Conservation (phyloP, 2,888 invertebrate species). For the Cancer borealis region DNA sequence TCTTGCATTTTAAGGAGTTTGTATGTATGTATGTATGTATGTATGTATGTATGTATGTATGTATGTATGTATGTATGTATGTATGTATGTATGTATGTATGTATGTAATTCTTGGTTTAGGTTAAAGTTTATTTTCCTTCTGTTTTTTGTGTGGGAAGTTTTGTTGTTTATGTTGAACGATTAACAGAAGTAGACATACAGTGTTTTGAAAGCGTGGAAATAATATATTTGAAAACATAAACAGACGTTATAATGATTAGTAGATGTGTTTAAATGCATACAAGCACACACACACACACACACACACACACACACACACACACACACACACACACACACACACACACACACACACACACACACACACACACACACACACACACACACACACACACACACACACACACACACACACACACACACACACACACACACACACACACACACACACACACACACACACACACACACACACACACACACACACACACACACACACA, state of each 20-base stretch:
- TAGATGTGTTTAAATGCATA: neutral
- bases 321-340: neutral
- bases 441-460: neutral
- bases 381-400: neutral
- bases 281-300: neutral
- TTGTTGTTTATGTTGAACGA: neutral
- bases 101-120: conserved; percentile 1
- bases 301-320: conserved; percentile 20
- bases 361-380: neutral
- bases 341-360: conserved; percentile 43
- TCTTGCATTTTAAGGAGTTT: neutral
- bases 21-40: neutral
- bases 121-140: conserved; percentile 14
- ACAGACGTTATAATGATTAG: neutral
- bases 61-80: neutral
- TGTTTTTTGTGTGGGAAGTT: conserved; percentile 28
- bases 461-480: neutral
- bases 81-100: neutral
- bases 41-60: neutral
- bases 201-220: neutral
- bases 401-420: neutral
- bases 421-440: neutral
- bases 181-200: neutral
- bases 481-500: neutral
- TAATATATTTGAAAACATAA: neutral